Evolutionary conservation across 2,113 vertebrate genomes (phyloP), one percentile per base, ranked within the genome.

Genomic region (Pteropus alecto): DNA sequence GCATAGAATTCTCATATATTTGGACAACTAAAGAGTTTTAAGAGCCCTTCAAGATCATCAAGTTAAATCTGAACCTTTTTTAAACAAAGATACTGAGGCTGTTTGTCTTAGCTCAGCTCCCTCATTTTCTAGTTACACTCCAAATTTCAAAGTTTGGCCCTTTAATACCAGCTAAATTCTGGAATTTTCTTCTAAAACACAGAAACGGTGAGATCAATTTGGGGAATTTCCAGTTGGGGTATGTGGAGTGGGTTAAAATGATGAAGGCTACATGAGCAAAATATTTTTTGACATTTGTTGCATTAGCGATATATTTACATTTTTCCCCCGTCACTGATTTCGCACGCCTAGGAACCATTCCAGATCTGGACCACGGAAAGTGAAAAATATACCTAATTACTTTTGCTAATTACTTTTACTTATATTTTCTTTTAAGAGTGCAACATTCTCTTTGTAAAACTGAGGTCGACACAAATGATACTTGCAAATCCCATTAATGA

Each of bases 301-400:
- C 38, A 54, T 74, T 76, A 65, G 30, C 48, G 74, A 19, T 68
- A 51, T 83, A 87, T 86, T 90, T 89, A 58, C 5, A 68, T 67
- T 73, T 84, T 70, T 77, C 60, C 22, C 74, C 35, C 28, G 18
- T 93, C 54, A 51, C 81, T 94, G 35, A 94, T 96, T 90, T 56
- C 35, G 96, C 35, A 74, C 86, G 35, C 70, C 63, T 77, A 78
- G 41, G 33, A 96, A 91, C 46, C 28, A 67, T 82, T 71, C 48
- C 48, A 88, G 61, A 85, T 41, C 7, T n/a, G 67, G 6, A 92
- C 48, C 78, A 73, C n/a, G 71, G 86, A 89, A 65, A 90, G 30
- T 76, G 87, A 74, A 92, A 95, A 96, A 71, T 81, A 87, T 16
- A 51, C 61, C 48, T 87, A 94, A 94, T 89, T 95, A 86, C 41